phyloP scores from a whole-genome alignment of 1,140 invertebrate genomes.

The Drosophila kanapiae region DNA sequence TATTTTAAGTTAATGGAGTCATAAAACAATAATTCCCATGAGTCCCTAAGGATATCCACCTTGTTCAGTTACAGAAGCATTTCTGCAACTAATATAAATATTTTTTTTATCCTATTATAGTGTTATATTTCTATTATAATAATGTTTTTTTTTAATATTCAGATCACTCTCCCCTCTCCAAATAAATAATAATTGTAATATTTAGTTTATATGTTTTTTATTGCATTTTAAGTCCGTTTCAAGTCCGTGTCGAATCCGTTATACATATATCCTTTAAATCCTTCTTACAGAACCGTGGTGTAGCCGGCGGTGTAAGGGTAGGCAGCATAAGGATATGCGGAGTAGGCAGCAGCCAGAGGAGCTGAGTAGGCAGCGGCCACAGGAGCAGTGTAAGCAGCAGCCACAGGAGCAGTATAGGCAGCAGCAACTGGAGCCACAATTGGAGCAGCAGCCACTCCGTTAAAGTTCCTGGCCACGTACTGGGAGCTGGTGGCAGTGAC shows the following conservation, averaged over 20 bases:
- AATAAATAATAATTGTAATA: background rate
- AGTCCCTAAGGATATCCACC: background rate
- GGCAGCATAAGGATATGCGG: slow-evolving; percentile 50
- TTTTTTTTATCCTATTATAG: too few relatives aligned
- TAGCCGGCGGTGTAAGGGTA: slow-evolving; percentile 61
- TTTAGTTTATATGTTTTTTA: slow-evolving; percentile 34
- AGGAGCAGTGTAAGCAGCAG: slow-evolving; percentile 59
- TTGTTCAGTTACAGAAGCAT: background rate
- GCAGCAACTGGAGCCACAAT: slow-evolving; percentile 73
- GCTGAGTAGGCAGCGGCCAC: slow-evolving; percentile 51
- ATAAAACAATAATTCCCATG: background rate
- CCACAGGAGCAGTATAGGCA: slow-evolving; percentile 59
- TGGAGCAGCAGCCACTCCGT: slow-evolving; percentile 76
- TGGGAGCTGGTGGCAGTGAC: slow-evolving; percentile 86
- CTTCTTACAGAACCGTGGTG: slow-evolving; percentile 62
- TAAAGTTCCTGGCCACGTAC: slow-evolving; percentile 85
- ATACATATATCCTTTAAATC: background rate
- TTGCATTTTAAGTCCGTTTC: slow-evolving; percentile 24
- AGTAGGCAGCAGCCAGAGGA: slow-evolving; percentile 56
- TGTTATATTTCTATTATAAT: too few relatives aligned
- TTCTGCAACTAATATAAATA: background rate
- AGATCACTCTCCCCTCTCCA: background rate
- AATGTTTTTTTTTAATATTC: too few relatives aligned
- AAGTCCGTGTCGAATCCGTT: slow-evolving; percentile 11
- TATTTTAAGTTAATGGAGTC: background rate